phyloP scores from a whole-genome alignment of 1,140 invertebrate genomes.

The Macrosteles quadrilineatus region DNA sequence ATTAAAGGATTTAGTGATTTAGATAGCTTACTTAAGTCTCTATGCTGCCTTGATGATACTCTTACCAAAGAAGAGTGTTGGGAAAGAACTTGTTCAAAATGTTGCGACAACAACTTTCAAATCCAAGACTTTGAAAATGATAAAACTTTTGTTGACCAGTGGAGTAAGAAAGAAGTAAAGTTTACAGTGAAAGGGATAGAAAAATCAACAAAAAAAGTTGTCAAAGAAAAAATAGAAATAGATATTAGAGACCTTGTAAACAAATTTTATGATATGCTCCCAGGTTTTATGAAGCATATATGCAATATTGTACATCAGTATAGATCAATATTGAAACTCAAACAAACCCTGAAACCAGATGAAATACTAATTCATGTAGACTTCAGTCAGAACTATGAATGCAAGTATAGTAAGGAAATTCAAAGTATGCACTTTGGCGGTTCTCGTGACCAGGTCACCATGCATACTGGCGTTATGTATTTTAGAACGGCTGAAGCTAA shows the following conservation, averaged over 20 bases:
- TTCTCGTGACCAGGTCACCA: constrained; percentile 44
- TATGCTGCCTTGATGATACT: constrained; percentile 21
- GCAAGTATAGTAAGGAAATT: constrained; percentile 46
- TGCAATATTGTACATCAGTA: constrained; percentile 44
- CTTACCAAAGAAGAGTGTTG: too few species aligned
- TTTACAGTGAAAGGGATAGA: constrained; percentile 15
- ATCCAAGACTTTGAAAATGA: constrained; percentile 16
- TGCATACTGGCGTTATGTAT: constrained; percentile 48
- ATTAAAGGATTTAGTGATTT: too few species aligned
- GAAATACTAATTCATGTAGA: constrained; percentile 46
- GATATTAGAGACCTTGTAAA: constrained; percentile 24
- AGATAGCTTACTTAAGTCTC: constrained; percentile 30
- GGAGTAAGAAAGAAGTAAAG: constrained; percentile 27
- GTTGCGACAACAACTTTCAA: constrained; percentile 17
- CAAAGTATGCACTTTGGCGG: constrained; percentile 46
- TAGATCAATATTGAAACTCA: constrained; percentile 41
- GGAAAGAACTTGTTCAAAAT: too few species aligned
- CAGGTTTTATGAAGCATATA: constrained; percentile 38
- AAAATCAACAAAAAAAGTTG: constrained; percentile 20
- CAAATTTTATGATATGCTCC: constrained; percentile 22
- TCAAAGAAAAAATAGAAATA: constrained; percentile 33
- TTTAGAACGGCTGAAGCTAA: constrained; percentile 18
- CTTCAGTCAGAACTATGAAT: constrained; percentile 47
- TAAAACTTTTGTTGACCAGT: constrained; percentile 33
- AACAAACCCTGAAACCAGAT: constrained; percentile 42